Conservation (phyloP, 2,888 invertebrate species). For the Autographa pulchrina region DNA sequence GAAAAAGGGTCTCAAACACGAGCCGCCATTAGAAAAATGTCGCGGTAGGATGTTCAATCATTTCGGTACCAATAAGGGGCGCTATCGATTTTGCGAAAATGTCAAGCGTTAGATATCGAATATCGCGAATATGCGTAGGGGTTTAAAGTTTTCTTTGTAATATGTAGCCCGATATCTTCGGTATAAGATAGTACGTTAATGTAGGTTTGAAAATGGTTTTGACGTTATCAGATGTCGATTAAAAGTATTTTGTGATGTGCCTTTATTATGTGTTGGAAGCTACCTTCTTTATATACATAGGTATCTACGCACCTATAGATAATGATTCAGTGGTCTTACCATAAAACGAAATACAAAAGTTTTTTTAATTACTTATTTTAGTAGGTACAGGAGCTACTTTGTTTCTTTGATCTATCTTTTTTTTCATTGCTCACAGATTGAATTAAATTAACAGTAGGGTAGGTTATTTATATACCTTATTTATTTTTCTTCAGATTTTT, state of each 20-base stretch:
- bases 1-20: conserved; percentile 87
- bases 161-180: conserved; percentile 35
- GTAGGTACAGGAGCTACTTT: too few species aligned
- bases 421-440: too few species aligned
- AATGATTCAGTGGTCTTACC: too few species aligned
- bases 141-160: conserved; percentile 56
- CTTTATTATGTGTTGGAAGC: background rate
- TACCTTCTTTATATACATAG: too few species aligned
- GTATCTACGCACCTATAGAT: too few species aligned
- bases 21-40: conserved; percentile 89
- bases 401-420: too few species aligned
- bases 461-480: too few species aligned
- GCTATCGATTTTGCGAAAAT: conserved; percentile 88
- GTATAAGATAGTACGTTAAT: conserved; percentile 6
- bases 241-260: background rate
- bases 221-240: background rate
- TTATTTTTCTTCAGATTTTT: too few species aligned
- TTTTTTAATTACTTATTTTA: too few species aligned
- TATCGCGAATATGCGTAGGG: conserved; percentile 73
- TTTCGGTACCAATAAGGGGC: conserved; percentile 89
- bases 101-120: conserved; percentile 83
- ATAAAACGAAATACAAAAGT: too few species aligned
- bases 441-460: too few species aligned
- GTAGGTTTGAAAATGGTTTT: background rate
- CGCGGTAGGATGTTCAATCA: conserved; percentile 90